Base-by-base conservation (phyloP, 2,888 invertebrate species). In the Tiliacea citrago region DNA sequence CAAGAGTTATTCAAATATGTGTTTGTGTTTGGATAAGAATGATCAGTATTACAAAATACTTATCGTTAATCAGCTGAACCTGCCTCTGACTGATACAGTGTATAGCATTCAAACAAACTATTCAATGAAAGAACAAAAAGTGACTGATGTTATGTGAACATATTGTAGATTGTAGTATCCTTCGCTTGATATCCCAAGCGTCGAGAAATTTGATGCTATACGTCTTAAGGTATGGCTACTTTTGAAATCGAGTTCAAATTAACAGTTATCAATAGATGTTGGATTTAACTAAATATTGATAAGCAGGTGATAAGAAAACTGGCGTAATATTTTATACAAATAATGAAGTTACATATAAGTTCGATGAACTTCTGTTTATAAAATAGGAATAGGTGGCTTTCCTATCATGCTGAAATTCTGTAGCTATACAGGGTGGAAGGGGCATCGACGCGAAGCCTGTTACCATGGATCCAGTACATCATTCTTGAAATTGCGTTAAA, bases 361-460 rank as follows among this genome's bases (percentile, higher is more conserved):
- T 95, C 95, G 92, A 93, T 94, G 96, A 96, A 95, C 96, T 95
- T 94, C 91, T 91, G 93, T 93, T 94, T 90, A 91, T 90, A 88
- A 93, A 93, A 93, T 90, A 88, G 90, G 92, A 92, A 94, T 94
- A 95, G 91, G 91, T 90, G 88, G 10, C 89, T 89, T 91, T 88
- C 89, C 90, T 87, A 77, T 75, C 73, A 73, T 81, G 62, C 62
- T 68, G 66, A 78, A 35, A 55, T 58, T 57, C 39, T 29, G 12
- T 58, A 58, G 21, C 8, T 16, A 8, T 49, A n/a, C n/a, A n/a
- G n/a, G n/a, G n/a, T n/a, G n/a, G n/a, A n/a, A n/a, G n/a, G n/a
- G n/a, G n/a, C n/a, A n/a, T n/a, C n/a, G n/a, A n/a, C n/a, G n/a
- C n/a, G n/a, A n/a, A n/a, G n/a, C n/a, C n/a, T n/a, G n/a, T n/a